phyloP scores from a whole-genome alignment of 2,888 invertebrate species.

The Rhamnusium bicolor region DNA sequence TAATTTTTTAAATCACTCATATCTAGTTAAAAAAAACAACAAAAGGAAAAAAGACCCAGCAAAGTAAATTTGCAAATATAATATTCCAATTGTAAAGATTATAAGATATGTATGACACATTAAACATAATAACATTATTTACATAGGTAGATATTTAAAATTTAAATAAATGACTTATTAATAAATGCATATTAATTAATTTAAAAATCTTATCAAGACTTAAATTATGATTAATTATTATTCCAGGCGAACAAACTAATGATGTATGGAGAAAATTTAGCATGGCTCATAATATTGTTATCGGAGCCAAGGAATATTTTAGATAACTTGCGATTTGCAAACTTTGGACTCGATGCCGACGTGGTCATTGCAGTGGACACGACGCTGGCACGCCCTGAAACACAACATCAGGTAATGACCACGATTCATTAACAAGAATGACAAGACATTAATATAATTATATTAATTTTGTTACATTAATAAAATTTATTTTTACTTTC shows the following conservation, averaged over 20 bases:
- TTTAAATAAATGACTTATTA: too few species aligned
- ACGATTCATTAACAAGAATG: background rate
- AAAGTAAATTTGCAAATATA: too few species aligned
- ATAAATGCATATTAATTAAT: background rate
- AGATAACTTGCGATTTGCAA: constrained; percentile 36
- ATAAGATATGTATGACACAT: too few species aligned
- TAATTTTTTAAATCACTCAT: too few species aligned
- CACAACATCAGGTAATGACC: constrained; percentile 22
- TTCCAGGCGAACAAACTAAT: constrained; percentile 43
- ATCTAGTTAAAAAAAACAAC: too few species aligned
- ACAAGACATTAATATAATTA: too few species aligned
- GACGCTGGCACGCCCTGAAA: constrained; percentile 14
- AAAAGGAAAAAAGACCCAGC: too few species aligned
- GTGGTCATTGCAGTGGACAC: constrained; percentile 44
- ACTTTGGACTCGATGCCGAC: constrained; percentile 45
- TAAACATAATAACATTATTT: too few species aligned
- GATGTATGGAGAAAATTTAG: constrained; percentile 33
- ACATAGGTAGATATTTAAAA: too few species aligned
- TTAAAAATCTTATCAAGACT: background rate
- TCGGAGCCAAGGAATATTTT: constrained; percentile 24
- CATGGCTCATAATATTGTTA: constrained; percentile 46
- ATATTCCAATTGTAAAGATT: too few species aligned
- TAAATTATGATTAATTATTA: background rate
- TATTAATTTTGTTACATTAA: too few species aligned
- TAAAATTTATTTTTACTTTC: too few species aligned